Conservation (phyloP, 2,113 vertebrate species). For the Ciconia boyciana region DNA sequence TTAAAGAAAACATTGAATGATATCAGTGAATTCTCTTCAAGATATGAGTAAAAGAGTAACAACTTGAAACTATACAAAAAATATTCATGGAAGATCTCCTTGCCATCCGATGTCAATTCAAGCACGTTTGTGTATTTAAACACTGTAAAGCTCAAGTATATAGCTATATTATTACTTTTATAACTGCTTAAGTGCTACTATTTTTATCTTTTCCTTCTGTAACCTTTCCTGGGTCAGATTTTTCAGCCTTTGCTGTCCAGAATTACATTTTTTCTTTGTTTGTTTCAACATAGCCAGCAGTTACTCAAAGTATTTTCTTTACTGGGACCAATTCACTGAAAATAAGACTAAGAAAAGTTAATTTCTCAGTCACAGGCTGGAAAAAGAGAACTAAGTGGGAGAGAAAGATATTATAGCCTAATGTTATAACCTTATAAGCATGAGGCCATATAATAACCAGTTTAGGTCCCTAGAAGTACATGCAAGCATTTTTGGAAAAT, state of each 20-base stretch:
- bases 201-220: background rate
- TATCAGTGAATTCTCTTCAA: background rate
- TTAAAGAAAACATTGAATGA: background rate
- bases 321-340: background rate
- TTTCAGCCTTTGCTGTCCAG: background rate
- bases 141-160: background rate
- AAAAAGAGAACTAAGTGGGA: background rate
- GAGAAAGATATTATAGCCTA: background rate
- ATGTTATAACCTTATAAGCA: background rate
- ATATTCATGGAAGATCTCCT: background rate
- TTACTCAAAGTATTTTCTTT: background rate
- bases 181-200: background rate
- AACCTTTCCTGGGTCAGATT: background rate
- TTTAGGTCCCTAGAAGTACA: background rate
- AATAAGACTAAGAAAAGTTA: background rate
- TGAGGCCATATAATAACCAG: background rate
- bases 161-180: background rate
- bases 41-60: background rate
- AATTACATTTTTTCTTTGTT: background rate
- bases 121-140: background rate
- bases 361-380: background rate
- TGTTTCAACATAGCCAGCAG: background rate
- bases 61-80: background rate
- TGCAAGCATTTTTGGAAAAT: background rate
- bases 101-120: background rate